A percentile compares a stretch with the other conserved stretches of the same genome.
Evolutionary conservation across 2,113 vertebrate species (phyloP).

Genomic region (Orientallactaga bullata): DNA sequence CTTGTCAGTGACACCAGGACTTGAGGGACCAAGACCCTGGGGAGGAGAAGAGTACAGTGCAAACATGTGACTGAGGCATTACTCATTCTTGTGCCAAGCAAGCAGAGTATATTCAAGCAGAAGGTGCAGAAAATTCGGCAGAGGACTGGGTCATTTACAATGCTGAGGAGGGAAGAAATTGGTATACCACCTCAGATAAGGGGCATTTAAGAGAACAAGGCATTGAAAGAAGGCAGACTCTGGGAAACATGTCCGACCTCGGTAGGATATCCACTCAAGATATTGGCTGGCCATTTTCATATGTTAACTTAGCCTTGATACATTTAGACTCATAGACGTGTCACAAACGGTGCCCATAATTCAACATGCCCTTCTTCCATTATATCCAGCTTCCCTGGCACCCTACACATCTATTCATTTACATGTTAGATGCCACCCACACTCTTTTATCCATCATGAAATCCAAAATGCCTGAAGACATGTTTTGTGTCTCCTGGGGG

Average conservation of each 20-base stretch:
- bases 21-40: neutral
- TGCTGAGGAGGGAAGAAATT: neutral
- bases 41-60: neutral
- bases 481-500: neutral
- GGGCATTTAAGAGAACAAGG: neutral
- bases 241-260: neutral
- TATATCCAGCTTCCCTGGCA: neutral
- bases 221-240: neutral
- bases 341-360: no score
- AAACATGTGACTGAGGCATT: neutral
- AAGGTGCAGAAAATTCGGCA: neutral
- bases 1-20: neutral
- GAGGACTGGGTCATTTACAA: neutral
- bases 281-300: no score
- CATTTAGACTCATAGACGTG: no score
- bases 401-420: neutral
- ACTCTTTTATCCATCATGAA: neutral
- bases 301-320: no score
- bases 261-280: neutral
- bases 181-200: neutral
- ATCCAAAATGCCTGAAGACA: neutral
- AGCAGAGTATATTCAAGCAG: neutral
- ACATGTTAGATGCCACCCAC: fast-evolving
- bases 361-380: no score
- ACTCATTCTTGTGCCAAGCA: neutral